Conservation (phyloP, 2,797 vertebrate species). For the Discoglossus pictus region DNA sequence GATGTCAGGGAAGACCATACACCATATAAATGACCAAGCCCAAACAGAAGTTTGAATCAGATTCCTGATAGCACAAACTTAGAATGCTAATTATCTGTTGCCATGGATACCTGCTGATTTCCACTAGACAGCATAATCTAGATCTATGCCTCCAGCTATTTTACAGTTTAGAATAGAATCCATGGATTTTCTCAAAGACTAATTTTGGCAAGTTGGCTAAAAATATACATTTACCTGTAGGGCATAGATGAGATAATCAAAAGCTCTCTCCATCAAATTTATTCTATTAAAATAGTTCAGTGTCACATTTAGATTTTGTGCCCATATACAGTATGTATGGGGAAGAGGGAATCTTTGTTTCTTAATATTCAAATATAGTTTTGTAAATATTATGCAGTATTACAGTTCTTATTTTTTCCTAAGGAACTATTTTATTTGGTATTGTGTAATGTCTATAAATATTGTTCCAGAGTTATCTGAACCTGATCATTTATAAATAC, state of each 20-base stretch:
- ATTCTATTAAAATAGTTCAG: constrained; percentile 21
- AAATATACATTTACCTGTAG: constrained; percentile 46
- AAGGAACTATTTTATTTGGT: not conserved
- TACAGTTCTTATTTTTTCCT: too few relatives aligned
- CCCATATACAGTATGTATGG: not conserved
- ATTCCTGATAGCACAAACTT: constrained; percentile 31
- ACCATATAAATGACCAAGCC: constrained; percentile 14
- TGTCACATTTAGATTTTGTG: constrained; percentile 8
- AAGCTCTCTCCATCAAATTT: constrained; percentile 24
- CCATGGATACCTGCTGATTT: constrained; percentile 40
- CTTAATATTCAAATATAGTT: not conserved
- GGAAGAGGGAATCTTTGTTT: not conserved
- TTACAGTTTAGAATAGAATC: constrained; percentile 42
- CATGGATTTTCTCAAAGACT: constrained; percentile 36
- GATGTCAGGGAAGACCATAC: not conserved
- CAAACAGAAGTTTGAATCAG: constrained; percentile 24
- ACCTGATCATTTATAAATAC: too few relatives aligned
- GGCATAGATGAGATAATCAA: constrained; percentile 41
- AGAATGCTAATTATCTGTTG: constrained; percentile 46
- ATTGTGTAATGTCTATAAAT: not conserved
- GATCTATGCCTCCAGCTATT: constrained; percentile 40
- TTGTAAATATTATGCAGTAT: not conserved
- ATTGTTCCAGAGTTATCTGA: not conserved
- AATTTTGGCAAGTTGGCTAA: constrained; percentile 45
- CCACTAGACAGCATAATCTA: constrained; percentile 33